phyloP scores from a whole-genome alignment of 2,888 invertebrate genomes.

The Phanerotoma sp. region DNA sequence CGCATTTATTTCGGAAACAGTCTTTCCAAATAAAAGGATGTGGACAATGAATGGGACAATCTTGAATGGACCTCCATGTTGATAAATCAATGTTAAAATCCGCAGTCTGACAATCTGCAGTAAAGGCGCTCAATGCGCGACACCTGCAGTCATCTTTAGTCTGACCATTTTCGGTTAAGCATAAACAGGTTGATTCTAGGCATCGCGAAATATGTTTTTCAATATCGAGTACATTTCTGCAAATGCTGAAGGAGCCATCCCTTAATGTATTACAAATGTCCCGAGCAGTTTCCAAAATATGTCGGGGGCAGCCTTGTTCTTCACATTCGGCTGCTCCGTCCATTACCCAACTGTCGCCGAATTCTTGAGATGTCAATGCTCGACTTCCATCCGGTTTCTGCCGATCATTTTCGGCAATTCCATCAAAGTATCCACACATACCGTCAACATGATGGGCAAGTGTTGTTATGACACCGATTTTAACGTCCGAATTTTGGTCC shows the following conservation, averaged over 20 bases:
- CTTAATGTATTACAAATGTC: conserved; percentile 69
- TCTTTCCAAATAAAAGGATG: conserved; percentile 78
- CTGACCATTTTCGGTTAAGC: conserved; percentile 61
- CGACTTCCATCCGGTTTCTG: conserved; percentile 68
- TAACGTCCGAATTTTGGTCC: conserved; percentile 68
- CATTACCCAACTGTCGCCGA: conserved; percentile 72
- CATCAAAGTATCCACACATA: conserved; percentile 77
- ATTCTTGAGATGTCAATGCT: conserved; percentile 67
- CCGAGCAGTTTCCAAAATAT: conserved; percentile 67
- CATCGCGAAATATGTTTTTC: conserved; percentile 74
- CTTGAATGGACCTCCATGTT: conserved; percentile 70
- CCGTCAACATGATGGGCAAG: conserved; percentile 71
- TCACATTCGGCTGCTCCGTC: conserved; percentile 59
- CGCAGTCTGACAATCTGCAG: conserved; percentile 71
- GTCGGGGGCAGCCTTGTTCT: conserved; percentile 62
- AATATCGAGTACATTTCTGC: conserved; percentile 65
- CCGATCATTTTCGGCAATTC: conserved; percentile 67
- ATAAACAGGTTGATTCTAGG: conserved; percentile 74
- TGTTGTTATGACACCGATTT: conserved; percentile 70
- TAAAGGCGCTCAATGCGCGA: conserved; percentile 68
- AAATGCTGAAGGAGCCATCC: conserved; percentile 68
- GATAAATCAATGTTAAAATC: conserved; percentile 67
- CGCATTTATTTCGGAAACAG: conserved; percentile 72
- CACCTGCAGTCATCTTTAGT: conserved; percentile 67
- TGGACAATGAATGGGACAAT: conserved; percentile 74